Percentiles rank a stretch among this genome's conserved stretches.
Evolutionary conservation across 2,888 invertebrate genomes (phyloP).

Genomic region (Caenorhabditis sp.): DNA sequence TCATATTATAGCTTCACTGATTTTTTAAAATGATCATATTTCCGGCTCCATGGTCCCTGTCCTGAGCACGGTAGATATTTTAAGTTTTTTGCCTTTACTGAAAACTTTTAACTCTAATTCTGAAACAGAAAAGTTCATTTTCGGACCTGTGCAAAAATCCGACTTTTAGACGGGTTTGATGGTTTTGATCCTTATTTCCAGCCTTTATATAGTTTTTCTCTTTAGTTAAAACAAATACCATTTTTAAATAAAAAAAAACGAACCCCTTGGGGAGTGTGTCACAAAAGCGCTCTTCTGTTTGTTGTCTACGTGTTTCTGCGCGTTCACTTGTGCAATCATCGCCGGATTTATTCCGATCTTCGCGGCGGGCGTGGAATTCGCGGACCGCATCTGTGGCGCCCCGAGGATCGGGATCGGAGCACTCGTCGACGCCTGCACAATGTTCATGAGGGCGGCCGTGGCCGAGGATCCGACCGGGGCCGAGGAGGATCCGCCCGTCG

Average conservation of each 20-base stretch:
- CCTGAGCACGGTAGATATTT: too few relatives aligned
- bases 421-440: constrained; percentile 18
- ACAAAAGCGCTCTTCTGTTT: constrained; percentile 1
- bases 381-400: background rate
- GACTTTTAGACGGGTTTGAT: too few relatives aligned
- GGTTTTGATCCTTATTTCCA: too few relatives aligned
- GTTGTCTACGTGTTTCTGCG: background rate
- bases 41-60: too few relatives aligned
- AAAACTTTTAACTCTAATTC: too few relatives aligned
- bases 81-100: too few relatives aligned
- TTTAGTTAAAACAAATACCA: too few relatives aligned
- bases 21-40: too few relatives aligned
- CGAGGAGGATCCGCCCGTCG: background rate
- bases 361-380: background rate
- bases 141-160: too few relatives aligned
- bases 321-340: background rate
- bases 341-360: constrained; percentile 24
- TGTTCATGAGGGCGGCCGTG: constrained; percentile 29
- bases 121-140: too few relatives aligned
- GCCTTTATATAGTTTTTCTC: too few relatives aligned
- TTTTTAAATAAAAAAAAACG: background rate
- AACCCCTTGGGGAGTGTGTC: constrained; percentile 1
- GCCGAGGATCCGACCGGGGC: constrained; percentile 12
- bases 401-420: background rate
- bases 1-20: too few relatives aligned